phyloP scores from a whole-genome alignment of 2,888 invertebrate genomes.

The Bursaphelenchus okinawaensis region DNA sequence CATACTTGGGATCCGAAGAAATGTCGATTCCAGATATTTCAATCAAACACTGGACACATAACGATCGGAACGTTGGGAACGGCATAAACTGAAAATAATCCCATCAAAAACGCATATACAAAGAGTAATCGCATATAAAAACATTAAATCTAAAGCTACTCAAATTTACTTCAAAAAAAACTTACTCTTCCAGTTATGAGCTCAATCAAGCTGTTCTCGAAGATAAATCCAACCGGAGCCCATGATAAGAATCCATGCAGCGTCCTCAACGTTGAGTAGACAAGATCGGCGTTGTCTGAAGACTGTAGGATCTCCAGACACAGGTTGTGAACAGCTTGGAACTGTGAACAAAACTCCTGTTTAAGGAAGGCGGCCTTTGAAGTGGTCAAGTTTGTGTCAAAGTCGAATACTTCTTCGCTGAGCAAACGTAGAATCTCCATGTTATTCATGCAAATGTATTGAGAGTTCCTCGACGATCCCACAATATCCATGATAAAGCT shows the following conservation, averaged over 20 bases:
- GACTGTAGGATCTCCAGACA: constrained; percentile 82
- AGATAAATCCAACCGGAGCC: constrained; percentile 99
- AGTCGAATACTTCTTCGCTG: constrained; percentile 98
- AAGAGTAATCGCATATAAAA: constrained; percentile 2
- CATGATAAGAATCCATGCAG: constrained; percentile 92
- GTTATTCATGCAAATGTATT: constrained; percentile 97
- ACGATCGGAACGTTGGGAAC: constrained; percentile 94
- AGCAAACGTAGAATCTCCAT: constrained; percentile 95
- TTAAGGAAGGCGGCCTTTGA: constrained; percentile 98
- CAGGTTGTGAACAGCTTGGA: constrained; percentile 93
- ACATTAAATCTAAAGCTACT: background rate
- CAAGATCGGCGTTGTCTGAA: constrained; percentile 86
- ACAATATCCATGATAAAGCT: constrained; percentile 98
- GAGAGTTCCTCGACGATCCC: constrained; percentile 96
- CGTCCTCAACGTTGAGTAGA: constrained; percentile 91
- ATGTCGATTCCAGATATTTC: constrained; percentile 71
- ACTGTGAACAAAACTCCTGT: constrained; percentile 98
- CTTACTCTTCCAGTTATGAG: constrained; percentile 67
- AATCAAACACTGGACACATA: constrained; percentile 92
- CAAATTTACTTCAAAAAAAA: constrained; percentile 1
- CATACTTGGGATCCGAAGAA: constrained; percentile 68
- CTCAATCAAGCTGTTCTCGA: constrained; percentile 91
- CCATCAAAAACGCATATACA: background rate
- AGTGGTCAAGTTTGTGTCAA: constrained; percentile 94
- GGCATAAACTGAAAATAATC: constrained; percentile 72